Percentiles rank a stretch among this genome's conserved stretches.
phyloP scores from a whole-genome alignment of 35 echinoderm and acorn worm genomes.

The Ophioderma brevispina region DNA sequence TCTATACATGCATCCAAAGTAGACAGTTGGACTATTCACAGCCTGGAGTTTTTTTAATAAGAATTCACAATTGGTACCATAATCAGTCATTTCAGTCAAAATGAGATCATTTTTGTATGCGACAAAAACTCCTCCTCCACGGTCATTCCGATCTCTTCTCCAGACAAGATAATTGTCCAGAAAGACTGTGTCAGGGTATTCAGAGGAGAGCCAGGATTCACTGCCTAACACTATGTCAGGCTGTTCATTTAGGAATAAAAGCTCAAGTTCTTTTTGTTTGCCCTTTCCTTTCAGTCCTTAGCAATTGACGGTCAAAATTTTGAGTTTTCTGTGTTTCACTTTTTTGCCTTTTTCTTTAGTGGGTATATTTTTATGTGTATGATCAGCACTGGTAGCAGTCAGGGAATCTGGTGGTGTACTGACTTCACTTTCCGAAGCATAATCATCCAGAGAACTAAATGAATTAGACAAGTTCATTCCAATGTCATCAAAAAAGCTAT shows the following conservation, averaged over 20 bases:
- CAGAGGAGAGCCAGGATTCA: neutral
- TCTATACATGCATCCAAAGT: neutral
- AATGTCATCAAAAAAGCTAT: no score
- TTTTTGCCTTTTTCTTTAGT: neutral
- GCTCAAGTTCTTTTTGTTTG: constrained; percentile 7
- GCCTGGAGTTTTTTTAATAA: neutral
- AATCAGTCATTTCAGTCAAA: neutral
- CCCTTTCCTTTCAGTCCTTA: neutral
- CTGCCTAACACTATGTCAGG: neutral
- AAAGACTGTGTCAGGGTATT: neutral
- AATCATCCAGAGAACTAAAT: no score
- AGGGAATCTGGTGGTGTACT: no score
- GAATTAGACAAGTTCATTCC: no score
- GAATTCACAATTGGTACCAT: neutral
- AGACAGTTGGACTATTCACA: neutral
- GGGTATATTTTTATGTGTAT: no score
- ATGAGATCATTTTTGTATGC: neutral
- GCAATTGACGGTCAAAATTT: neutral
- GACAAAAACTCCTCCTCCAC: neutral
- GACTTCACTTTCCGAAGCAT: no score
- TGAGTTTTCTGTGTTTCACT: neutral
- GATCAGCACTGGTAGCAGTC: no score
- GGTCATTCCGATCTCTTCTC: neutral
- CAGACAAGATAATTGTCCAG: neutral
- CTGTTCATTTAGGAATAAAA: neutral